Percentiles rank a stretch among this genome's conserved stretches.
Conservation (phyloP, 2,113 vertebrate genomes). For the Chauna torquata region DNA sequence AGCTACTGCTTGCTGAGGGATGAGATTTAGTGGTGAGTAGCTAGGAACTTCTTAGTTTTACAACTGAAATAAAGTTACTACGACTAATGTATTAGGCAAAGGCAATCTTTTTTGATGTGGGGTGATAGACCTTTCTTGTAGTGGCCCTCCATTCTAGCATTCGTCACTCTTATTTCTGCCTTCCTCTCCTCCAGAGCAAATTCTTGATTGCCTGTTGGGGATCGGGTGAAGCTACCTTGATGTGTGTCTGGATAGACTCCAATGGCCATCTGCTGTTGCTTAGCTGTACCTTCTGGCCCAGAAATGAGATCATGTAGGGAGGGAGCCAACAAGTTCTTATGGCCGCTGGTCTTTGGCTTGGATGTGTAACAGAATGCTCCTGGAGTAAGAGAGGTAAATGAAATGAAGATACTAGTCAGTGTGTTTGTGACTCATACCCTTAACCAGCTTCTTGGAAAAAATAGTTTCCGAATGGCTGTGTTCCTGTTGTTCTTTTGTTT, state of each 20-base stretch:
- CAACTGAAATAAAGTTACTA: not conserved
- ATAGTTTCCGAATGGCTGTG: not conserved
- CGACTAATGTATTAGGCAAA: not conserved
- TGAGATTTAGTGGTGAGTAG: not conserved
- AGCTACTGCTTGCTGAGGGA: not conserved
- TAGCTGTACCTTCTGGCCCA: not conserved
- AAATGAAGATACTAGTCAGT: not conserved
- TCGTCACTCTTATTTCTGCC: not conserved
- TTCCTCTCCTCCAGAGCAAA: not conserved
- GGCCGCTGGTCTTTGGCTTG: not conserved
- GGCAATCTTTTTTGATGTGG: not conserved
- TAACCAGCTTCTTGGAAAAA: not conserved
- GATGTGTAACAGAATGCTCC: not conserved
- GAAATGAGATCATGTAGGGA: not conserved
- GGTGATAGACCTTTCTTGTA: not conserved
- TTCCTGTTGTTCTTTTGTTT: not conserved
- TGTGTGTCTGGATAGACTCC: not conserved
- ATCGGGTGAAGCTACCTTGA: constrained; percentile 19
- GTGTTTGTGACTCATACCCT: not conserved
- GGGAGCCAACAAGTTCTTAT: not conserved
- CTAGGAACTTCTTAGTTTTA: not conserved
- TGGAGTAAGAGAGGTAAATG: not conserved
- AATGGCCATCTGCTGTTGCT: constrained; percentile 36
- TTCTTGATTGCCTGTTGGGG: not conserved
- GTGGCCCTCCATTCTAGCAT: not conserved